These are phyloP conservation scores for Halocaridina rubra DNA, from an alignment of 2,888 invertebrate genomes.

Conservation along the genomic window DNA sequence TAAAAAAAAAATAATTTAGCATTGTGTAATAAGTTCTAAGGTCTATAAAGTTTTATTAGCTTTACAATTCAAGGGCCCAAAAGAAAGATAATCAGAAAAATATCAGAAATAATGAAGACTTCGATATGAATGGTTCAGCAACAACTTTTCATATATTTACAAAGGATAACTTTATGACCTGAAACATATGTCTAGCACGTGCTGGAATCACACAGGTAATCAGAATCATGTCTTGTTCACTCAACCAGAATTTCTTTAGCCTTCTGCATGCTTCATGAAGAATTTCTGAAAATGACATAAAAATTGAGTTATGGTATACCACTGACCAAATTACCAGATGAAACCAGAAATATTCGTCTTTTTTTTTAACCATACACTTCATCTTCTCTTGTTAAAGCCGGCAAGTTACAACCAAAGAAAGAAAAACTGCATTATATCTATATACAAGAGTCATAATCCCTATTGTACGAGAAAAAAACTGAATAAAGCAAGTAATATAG, in stretches of 20 bases:
- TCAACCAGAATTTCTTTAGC: background rate
- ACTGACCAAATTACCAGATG: background rate
- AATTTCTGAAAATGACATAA: conserved; percentile 10
- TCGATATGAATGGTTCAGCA: background rate
- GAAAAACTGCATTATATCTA: too few relatives aligned
- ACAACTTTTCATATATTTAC: background rate
- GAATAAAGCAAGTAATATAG: too few relatives aligned
- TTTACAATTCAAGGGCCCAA: background rate
- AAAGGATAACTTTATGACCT: background rate
- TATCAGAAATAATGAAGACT: background rate
- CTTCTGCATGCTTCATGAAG: conserved; percentile 30
- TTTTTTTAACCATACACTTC: too few relatives aligned
- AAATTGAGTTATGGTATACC: background rate
- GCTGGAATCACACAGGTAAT: background rate
- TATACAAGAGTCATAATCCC: too few relatives aligned
- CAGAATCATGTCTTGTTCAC: background rate
- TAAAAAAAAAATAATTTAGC: background rate
- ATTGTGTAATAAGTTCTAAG: too few relatives aligned
- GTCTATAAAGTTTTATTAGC: background rate
- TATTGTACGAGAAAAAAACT: too few relatives aligned
- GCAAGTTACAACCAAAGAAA: too few relatives aligned
- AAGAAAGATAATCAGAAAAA: background rate
- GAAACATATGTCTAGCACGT: background rate
- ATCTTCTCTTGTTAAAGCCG: too few relatives aligned
- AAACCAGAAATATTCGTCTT: too few relatives aligned